A percentile compares a stretch with the other conserved stretches of the same genome.
phyloP scores from a whole-genome alignment of 2,113 vertebrate genomes.

The Corythoichthys intestinalis region DNA sequence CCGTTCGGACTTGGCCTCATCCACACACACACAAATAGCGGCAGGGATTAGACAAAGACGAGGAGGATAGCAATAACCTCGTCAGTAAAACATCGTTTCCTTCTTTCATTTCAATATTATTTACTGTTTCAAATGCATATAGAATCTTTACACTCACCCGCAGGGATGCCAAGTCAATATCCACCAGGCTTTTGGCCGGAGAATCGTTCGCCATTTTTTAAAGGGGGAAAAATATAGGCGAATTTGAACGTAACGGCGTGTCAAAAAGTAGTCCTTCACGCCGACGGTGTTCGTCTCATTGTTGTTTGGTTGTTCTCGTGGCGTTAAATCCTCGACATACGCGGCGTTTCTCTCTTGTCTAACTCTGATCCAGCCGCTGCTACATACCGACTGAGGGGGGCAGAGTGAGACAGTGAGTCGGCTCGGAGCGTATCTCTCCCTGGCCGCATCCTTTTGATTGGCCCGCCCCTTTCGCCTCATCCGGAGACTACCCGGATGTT shows the following conservation, averaged over 20 bases:
- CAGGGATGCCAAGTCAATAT: constrained; percentile 90
- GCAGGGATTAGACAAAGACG: constrained; percentile 66
- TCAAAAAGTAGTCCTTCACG: constrained; percentile 44
- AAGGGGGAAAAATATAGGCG: constrained; percentile 38
- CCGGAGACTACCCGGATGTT: neutral
- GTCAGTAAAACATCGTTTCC: constrained; percentile 17
- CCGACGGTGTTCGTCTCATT: constrained; percentile 39
- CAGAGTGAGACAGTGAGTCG: constrained; percentile 12
- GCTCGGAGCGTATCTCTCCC: constrained; percentile 15
- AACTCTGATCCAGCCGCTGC: constrained; percentile 47
- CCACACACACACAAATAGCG: constrained; percentile 12
- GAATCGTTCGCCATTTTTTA: constrained; percentile 94
- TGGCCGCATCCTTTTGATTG: constrained; percentile 2
- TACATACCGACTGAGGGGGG: constrained; percentile 70
- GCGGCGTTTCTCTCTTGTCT: constrained; percentile 32
- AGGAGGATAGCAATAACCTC: constrained; percentile 21
- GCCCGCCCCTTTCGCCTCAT: neutral
- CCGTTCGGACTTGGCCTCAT: constrained; percentile 42
- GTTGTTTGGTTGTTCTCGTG: constrained; percentile 24
- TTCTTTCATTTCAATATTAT: neutral
- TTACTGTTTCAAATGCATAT: accelerated
- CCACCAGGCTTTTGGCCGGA: constrained; percentile 92
- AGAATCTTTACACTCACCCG: constrained; percentile 73
- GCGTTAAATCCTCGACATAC: constrained; percentile 27
- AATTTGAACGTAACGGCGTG: constrained; percentile 30